Base-by-base conservation (phyloP, 30 jellyfish, hydroid and myxozoan species). In the Aurelia sp. region DNA sequence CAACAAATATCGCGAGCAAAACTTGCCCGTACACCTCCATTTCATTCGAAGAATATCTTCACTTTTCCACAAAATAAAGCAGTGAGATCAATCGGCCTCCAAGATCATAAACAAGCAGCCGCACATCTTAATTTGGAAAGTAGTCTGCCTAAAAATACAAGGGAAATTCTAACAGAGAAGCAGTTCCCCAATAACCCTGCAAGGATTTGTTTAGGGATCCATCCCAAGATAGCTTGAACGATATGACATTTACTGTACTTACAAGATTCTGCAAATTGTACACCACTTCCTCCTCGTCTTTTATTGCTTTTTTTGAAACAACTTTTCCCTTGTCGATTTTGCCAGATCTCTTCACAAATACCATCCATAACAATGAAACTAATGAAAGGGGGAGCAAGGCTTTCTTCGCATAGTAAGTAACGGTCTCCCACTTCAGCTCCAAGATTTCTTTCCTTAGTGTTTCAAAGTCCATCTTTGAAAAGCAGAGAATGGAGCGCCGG, bases 231-330 rank as follows among this genome's bases (percentile, higher is more conserved):
- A 44, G 55, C 55, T 44, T 16, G 55, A 44, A 44, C 55, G 15
- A 44, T 44, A 59, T 59, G 69, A 59, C 69, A 59, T 58, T 12
- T 37, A 37, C 33, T 19, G 35, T 3, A 31, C 87, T 58, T 13
- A 76, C 89, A 78, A 78, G 48, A 52, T 78, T 78, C 61, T 51
- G 53, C 81, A 78, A 63, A 63, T 66, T 78, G 71, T 78, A 78
- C 13, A 4, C 74, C 33, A 3, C 55, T 35, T 63, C 79, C 11
- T 78, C 88, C 71, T 41, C 62, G 13, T 44, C 71, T 0, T 20
- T 13, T 23, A 55, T 27, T 4, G 79, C 67, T 27, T 62, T 62
- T 33, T 51, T 78, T 12, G 63, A 62, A 18, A 4, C 53, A 10
- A 63, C 79, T 23, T 41, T 41, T 48, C 59, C 33, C 51, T 41